These are phyloP conservation scores for Clepsis dumicolana DNA, from an alignment of 2,888 invertebrate genomes.

Conservation along the genomic window DNA sequence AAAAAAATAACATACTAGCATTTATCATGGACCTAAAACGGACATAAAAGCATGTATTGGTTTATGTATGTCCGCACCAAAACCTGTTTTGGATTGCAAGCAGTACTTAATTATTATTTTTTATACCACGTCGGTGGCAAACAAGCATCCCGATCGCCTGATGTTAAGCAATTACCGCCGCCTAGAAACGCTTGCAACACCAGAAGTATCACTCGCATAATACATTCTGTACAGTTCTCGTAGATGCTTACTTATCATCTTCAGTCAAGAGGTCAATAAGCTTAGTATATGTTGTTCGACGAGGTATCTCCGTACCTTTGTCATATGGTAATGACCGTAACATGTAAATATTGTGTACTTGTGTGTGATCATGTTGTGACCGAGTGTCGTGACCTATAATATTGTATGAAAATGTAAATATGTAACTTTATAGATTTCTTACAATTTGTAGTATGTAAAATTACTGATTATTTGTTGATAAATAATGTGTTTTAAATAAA, in stretches of 20 bases:
- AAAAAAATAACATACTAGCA: too few relatives aligned
- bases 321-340: constrained; percentile 20
- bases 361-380: not conserved
- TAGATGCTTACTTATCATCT: not conserved
- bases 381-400: not conserved
- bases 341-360: constrained; percentile 9
- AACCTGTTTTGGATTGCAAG: too few relatives aligned
- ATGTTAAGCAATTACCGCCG: too few relatives aligned
- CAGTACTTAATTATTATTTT: too few relatives aligned
- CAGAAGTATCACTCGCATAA: too few relatives aligned
- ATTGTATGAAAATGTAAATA: constrained; percentile 20
- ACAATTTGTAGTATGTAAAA: not conserved
- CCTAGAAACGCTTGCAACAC: too few relatives aligned
- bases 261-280: constrained; percentile 9
- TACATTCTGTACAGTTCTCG: not conserved
- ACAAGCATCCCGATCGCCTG: too few relatives aligned
- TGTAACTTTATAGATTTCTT: constrained; percentile 13
- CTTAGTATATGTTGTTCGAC: not conserved
- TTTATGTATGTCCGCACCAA: too few relatives aligned
- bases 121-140: too few relatives aligned
- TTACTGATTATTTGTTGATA: not conserved
- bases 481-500: constrained; percentile 2
- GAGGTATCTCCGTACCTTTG: constrained; percentile 15
- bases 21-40: too few relatives aligned
- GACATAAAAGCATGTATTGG: too few relatives aligned